Conservation (phyloP, 2,113 vertebrate genomes). For the Solenodon paradoxus region DNA sequence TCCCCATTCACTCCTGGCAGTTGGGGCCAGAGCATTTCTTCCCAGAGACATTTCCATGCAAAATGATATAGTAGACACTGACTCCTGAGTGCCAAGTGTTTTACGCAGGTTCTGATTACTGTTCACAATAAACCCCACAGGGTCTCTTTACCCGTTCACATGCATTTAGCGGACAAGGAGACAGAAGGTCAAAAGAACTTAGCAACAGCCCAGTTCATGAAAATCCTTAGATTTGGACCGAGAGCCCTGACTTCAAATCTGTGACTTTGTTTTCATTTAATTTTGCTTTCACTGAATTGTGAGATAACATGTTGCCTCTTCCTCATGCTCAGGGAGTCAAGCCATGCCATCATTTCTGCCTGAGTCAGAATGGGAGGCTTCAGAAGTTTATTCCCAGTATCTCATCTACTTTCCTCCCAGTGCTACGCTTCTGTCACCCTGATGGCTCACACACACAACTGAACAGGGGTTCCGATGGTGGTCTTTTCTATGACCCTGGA, state of each 20-base stretch:
- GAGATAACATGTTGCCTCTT: not conserved
- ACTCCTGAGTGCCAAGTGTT: not conserved
- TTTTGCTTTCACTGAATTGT: not conserved
- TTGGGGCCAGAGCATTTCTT: not conserved
- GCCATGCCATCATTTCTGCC: not conserved
- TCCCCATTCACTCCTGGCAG: not conserved
- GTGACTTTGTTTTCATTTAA: not conserved
- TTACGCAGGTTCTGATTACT: not conserved
- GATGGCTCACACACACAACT: rapidly evolving
- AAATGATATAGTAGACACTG: not conserved
- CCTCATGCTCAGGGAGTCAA: not conserved
- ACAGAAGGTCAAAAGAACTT: not conserved
- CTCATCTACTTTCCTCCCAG: not conserved
- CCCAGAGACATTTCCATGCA: not conserved
- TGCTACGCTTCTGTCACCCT: not conserved
- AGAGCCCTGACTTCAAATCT: not conserved
- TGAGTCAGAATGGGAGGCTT: not conserved
- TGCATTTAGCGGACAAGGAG: not conserved
- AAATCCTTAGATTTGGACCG: not conserved
- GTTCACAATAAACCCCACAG: not conserved
- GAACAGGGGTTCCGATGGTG: not conserved
- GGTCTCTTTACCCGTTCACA: not conserved
- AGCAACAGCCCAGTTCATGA: not conserved
- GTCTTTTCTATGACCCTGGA: not conserved
- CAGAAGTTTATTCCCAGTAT: not conserved